A percentile compares a stretch with the other conserved stretches of the same genome.
These are phyloP conservation scores for Leucophenga varia DNA, from an alignment of 1,140 invertebrate genomes.

Conservation along the genomic window DNA sequence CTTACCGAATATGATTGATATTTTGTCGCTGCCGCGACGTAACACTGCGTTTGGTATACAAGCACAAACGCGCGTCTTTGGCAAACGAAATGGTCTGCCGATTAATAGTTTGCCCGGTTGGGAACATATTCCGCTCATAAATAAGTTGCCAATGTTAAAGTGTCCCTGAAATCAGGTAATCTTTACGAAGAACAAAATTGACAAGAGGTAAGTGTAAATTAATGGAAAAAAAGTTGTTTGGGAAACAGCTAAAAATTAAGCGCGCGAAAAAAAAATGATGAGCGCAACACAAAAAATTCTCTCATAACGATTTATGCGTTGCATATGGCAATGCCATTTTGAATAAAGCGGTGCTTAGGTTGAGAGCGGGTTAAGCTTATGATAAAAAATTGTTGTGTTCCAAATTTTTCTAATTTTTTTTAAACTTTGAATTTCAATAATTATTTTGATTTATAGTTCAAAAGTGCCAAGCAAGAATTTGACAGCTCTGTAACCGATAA, in stretches of 20 bases:
- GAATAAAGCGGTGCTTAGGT: no score
- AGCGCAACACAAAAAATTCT: not conserved
- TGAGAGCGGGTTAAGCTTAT: no score
- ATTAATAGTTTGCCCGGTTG: constrained; percentile 51
- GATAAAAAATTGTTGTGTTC: not conserved
- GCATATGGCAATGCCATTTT: no score
- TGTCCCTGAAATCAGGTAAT: constrained; percentile 50
- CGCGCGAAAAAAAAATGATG: not conserved
- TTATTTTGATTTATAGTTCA: constrained; percentile 23
- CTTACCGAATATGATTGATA: constrained; percentile 49
- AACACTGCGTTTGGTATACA: constrained; percentile 29
- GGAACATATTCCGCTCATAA: constrained; percentile 46
- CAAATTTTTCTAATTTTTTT: not conserved
- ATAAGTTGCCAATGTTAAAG: constrained; percentile 50
- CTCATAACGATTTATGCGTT: no score
- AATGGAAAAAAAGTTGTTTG: not conserved
- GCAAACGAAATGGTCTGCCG: constrained; percentile 36
- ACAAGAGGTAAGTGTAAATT: constrained; percentile 28
- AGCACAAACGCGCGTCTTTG: constrained; percentile 17
- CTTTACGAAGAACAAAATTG: constrained; percentile 50
- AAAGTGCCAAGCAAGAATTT: constrained; percentile 42
- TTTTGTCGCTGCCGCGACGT: constrained; percentile 43
- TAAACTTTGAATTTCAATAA: not conserved
- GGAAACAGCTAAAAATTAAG: not conserved
- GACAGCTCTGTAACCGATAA: constrained; percentile 28